phyloP scores from a whole-genome alignment of 2,888 invertebrate species.

The Eudemis profundana region DNA sequence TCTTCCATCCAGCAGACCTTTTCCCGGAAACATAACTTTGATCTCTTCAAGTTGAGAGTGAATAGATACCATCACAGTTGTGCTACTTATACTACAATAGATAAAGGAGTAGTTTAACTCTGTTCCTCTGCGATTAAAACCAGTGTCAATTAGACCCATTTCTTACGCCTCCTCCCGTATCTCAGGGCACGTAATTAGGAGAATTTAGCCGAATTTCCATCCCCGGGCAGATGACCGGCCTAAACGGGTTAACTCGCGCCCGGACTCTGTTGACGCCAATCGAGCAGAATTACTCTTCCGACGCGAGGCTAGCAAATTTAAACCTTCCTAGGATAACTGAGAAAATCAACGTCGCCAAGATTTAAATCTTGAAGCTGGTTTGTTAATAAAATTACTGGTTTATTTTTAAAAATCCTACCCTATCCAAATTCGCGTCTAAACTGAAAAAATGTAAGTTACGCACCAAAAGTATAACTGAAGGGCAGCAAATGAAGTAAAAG shows the following conservation, averaged over 20 bases:
- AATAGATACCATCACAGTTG: too few relatives aligned
- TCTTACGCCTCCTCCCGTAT: constrained; percentile 9
- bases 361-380: background rate
- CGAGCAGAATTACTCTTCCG: constrained; percentile 27
- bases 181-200: constrained; percentile 40
- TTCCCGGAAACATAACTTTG: too few relatives aligned
- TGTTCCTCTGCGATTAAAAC: constrained; percentile 1
- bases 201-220: constrained; percentile 52
- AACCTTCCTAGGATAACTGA: constrained; percentile 3
- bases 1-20: too few relatives aligned
- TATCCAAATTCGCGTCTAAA: too few relatives aligned
- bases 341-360: constrained; percentile 5
- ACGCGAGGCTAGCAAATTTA: constrained; percentile 7
- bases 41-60: too few relatives aligned
- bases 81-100: too few relatives aligned
- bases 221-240: constrained; percentile 50
- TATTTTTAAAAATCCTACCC: too few relatives aligned
- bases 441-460: too few relatives aligned
- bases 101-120: background rate
- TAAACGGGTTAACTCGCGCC: constrained; percentile 45
- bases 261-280: constrained; percentile 36
- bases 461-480: too few relatives aligned
- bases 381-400: background rate
- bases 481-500: too few relatives aligned
- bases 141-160: background rate